A percentile compares a stretch with the other conserved stretches of the same genome.
These are phyloP conservation scores for Plebejus melissa DNA, from an alignment of 2,888 invertebrate genomes.

Conservation along the genomic window DNA sequence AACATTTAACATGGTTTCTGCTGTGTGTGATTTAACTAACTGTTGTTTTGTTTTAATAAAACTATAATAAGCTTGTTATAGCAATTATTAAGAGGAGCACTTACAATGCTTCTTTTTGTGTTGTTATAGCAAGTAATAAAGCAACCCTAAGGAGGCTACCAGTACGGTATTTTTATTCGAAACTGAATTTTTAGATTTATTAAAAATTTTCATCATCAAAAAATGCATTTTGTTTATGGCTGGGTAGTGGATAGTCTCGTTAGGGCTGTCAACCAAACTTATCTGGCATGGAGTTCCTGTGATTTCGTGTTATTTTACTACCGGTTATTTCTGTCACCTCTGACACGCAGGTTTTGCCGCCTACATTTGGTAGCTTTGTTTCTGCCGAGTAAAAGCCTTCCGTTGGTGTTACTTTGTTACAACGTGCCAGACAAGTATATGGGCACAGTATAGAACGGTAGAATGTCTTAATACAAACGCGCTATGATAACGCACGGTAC, in stretches of 20 bases:
- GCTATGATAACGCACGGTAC: not conserved
- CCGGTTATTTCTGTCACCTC: not conserved
- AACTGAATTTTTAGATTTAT: not conserved
- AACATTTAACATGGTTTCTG: slow-evolving; percentile 9
- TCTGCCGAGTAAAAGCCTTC: not conserved
- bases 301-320: not conserved
- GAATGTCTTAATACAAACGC: not conserved
- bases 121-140: not conserved
- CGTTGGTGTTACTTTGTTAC: not conserved
- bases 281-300: not conserved
- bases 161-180: too few species aligned
- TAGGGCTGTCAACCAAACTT: not conserved
- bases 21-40: slow-evolving; percentile 7
- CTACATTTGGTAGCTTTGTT: not conserved
- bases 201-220: not conserved
- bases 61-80: not conserved
- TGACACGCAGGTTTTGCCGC: not conserved
- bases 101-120: not conserved
- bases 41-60: not conserved
- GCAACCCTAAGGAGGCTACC: not conserved
- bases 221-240: not conserved
- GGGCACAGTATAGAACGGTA: not conserved
- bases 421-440: not conserved
- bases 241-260: not conserved
- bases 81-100: not conserved